A percentile compares a stretch with the other conserved stretches of the same genome.
These are phyloP conservation scores for Tetraodon nigroviridis DNA, from an alignment of 2,113 vertebrate genomes.

Conservation along the genomic window DNA sequence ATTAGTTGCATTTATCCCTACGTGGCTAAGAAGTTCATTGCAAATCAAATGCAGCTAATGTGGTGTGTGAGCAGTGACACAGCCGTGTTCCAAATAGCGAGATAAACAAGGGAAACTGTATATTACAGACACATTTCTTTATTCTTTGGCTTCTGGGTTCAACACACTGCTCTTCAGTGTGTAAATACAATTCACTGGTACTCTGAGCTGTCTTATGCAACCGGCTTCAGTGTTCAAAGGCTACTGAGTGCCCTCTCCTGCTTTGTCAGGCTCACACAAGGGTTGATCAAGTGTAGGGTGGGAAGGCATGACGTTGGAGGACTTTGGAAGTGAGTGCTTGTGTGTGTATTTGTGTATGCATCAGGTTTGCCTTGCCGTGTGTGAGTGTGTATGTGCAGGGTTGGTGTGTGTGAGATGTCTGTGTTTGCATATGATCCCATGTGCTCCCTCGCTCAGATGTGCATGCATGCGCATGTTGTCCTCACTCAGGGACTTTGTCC, in stretches of 20 bases:
- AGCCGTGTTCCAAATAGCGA: no score
- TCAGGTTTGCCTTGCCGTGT: slow-evolving; percentile 4
- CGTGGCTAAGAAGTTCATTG: no score
- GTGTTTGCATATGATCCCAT: slow-evolving; percentile 50
- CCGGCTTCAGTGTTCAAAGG: slow-evolving; percentile 61
- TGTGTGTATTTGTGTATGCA: slow-evolving; percentile 11
- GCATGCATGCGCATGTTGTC: slow-evolving; percentile 28
- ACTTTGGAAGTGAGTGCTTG: slow-evolving; percentile 39
- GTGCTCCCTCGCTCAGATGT: slow-evolving; percentile 15
- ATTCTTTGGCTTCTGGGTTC: background rate
- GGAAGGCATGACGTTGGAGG: slow-evolving; percentile 44
- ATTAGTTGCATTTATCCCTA: no score
- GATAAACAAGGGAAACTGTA: no score
- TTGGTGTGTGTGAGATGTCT: slow-evolving; percentile 2
- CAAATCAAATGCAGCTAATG: no score
- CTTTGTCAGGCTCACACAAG: slow-evolving; percentile 63
- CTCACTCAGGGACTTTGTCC: slow-evolving; percentile 62
- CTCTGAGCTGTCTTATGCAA: slow-evolving; percentile 49
- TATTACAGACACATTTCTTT: no score
- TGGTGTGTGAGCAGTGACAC: no score
- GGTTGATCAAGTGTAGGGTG: slow-evolving; percentile 55
- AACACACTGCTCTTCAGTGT: slow-evolving; percentile 11
- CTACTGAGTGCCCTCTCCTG: slow-evolving; percentile 68
- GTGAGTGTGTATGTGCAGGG: background rate
- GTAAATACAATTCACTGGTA: slow-evolving; percentile 34